Evolutionary conservation across 2,113 vertebrate species (phyloP), one percentile per base, ranked within the genome.

Genomic region (Vulpes vulpes): DNA sequence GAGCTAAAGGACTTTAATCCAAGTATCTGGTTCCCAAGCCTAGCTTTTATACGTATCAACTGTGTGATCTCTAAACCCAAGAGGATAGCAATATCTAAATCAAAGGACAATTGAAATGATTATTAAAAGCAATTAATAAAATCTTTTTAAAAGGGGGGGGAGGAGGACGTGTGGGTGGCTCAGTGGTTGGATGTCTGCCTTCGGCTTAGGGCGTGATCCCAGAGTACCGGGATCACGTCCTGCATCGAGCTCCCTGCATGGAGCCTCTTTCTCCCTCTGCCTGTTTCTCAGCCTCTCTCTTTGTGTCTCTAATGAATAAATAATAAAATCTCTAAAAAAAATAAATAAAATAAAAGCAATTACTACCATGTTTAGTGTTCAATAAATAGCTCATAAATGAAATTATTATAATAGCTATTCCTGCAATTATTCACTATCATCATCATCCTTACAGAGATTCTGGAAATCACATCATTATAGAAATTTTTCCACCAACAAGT

Each of bases 1-100:
- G 35, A 92, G 16, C 25, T 88, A 60, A 71, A 92, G 89, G 23
- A 60, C 60, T 93, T 97, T 90, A 59, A 60, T 88, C 20, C 25
- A 80, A 93, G 79, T 67, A 87, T 2, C 11, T 79, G 22, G 9
- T 9, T 88, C 84, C 11, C 64, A 79, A 38, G 8, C 1, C 3
- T 93, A 74, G 20, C 27, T 97, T 97, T 93, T 38, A 93, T 38
- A 87, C 15, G 19, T 53, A 84, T 35, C 53, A 80, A 55, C 67
- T 49, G 27, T 81, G 20, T 64, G 19, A 93, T 53, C 49, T 55
- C 62, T 95, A 32, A 88, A 90, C 12, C 55, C 55, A 84, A 53
- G 7, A 51, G 8, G 10, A 60, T 35, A 55, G 74, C 35, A 78
- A n/a, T n/a, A 83, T 30, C 53, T 76, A 83, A 92, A 88, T 69